Base-by-base conservation (phyloP, 53 echinoderm and acorn worm species). In the Holothuria leucospilota region DNA sequence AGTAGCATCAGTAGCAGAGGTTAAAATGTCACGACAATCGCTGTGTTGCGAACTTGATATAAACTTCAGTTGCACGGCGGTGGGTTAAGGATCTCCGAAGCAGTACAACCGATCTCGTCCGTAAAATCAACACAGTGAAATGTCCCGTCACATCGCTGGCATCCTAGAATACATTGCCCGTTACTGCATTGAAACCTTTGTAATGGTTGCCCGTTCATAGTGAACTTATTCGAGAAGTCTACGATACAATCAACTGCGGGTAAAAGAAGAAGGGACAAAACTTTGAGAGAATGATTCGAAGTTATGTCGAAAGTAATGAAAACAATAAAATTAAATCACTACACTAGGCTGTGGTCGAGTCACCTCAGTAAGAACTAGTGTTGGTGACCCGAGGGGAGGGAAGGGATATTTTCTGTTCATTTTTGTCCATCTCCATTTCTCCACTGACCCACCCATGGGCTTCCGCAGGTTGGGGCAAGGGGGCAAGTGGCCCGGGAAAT, bases 131-230 rank as follows among this genome's bases (percentile, higher is more conserved):
- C 34, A 51, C 92, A 92, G 39, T 92, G 71, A 15, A 61, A 49
- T 6, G 20, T 69, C 5, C 82, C 80, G 51, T 92, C 82, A 25
- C 92, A 92, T 52, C 86, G 85, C 62, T 85, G 53, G 60, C 92
- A 92, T 14, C 86, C 89, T 51, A 86, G 56, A 61, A 92, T 86
- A 53, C 92, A 92, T 82, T 89, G 89, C 5, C 92, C 82, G 62
- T 92, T 85, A 29, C 10, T 8, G 41, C 89, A 92, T 38, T 78
- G 53, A 65, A 81, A 92, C 13, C 38, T 85, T 65, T 79, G 25
- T 26, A 92, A 71, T 20, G 89, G 86, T 29, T 82, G 59, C 18
- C 89, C 92, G 62, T 89, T 63, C 11, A 2, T 7, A 1, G 73
- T 80, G 5, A 62, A 60, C 71, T 92, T 92, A 10, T 78, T 63